Evolutionary conservation across 2,888 invertebrate genomes (phyloP), one percentile per base, ranked within the genome.

Genomic region (Limenitis camilla): DNA sequence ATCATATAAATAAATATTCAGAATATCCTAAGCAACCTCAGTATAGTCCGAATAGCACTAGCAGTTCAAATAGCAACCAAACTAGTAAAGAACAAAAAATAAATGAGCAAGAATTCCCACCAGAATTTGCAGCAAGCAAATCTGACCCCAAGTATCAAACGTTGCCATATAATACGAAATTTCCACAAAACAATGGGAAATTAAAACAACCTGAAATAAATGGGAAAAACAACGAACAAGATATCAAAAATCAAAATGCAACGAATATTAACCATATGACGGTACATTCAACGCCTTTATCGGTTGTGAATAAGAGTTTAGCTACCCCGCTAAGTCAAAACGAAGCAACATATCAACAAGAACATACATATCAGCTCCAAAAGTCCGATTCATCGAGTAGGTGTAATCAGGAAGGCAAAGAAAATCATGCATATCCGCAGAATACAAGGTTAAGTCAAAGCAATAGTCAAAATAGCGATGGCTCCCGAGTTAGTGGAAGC

Each of bases 141-240:
- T 93, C 93, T 51, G 96, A 96, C 78, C 95, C 93, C 39, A 97
- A 95, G 82, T 96, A 95, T 87, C 96, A 96, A 88, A 96, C 96
- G 30, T 87, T 96, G 80, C 96, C 96, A 65, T 94, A 95, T 83
- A 96, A 93, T 74, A 95, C 94, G 35, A 96, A 95, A 81, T 94
- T 95, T 76, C 91, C 92, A 84, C 92, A 91, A 78, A 75, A 84
- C 61, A 73, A 81, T 52, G 81, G 78, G 36, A 85, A 86, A 67
- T 58, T 74, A 59, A 86, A 85, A 71, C 64, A 66, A 52, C 66
- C 75, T 7, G 84, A 86, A 65, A 62, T 73, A 32, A 78, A 85
- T 58, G 74, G 76, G 10, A 88, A 86, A 67, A 74, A 59, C 58
- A 76, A 63, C 59, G 84, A 84, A 49, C 66, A 71, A 66, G 81